These are phyloP conservation scores for Polyergus mexicanus DNA, from an alignment of 1,140 invertebrate species.

Conservation along the genomic window DNA sequence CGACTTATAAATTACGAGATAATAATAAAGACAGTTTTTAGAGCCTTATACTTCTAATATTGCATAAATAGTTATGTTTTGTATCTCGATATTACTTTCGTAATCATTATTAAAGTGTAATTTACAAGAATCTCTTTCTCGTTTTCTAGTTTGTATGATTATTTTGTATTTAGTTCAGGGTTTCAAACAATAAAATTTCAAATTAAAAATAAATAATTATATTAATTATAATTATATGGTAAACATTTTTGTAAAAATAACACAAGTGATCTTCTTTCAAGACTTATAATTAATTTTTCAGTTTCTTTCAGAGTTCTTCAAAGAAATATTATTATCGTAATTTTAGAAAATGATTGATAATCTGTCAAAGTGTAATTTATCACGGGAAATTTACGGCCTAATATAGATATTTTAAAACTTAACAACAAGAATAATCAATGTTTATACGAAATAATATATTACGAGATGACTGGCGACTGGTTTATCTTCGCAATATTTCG, in stretches of 20 bases:
- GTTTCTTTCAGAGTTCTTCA: background rate
- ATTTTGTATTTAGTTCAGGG: background rate
- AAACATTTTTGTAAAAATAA: constrained; percentile 1
- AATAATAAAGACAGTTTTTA: background rate
- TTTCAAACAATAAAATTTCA: background rate
- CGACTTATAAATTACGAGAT: background rate
- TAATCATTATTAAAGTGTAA: background rate
- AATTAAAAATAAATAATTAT: background rate
- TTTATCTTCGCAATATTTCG: constrained; percentile 61
- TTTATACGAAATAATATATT: constrained; percentile 51
- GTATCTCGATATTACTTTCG: background rate
- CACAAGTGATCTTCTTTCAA: background rate
- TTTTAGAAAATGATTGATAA: constrained; percentile 39
- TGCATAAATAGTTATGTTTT: background rate
- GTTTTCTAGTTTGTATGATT: background rate
- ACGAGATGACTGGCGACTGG: constrained; percentile 35
- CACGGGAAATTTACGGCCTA: background rate
- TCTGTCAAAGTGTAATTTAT: constrained; percentile 1
- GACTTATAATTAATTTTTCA: background rate
- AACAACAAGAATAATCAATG: constrained; percentile 45
- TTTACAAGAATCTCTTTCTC: background rate
- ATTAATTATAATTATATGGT: constrained; percentile 3
- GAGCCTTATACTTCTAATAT: background rate
- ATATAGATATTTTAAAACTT: constrained; percentile 21
- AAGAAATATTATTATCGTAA: background rate